Base-by-base conservation (phyloP, 2,113 vertebrate genomes). In the Petaurus breviceps region DNA sequence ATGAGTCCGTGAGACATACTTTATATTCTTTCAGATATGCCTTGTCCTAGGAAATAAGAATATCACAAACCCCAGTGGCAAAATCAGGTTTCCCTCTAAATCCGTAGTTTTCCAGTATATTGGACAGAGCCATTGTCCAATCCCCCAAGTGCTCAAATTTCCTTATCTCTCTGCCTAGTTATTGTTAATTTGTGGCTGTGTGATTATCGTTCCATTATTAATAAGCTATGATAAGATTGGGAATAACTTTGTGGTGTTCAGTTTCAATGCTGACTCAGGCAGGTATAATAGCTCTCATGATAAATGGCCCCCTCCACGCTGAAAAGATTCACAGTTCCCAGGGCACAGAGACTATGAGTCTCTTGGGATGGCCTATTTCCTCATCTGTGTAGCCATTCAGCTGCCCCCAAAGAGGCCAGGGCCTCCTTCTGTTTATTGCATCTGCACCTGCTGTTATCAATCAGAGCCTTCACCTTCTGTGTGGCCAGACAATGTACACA, bases 161-260 rank as follows among this genome's bases (percentile, higher is more conserved):
- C 50, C 47, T 97, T 97, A 96, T 96, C 98, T 95, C 16, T 89
- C 92, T 51, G 96, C 98, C 95, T 96, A 96, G 95, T 95, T 92
- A 93, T 98, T 98, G 98, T 96, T 96, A 95, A 97, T 96, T 93
- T 95, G 97, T 97, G 97, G 95, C 96, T 93, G 96, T 93, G 89
- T 97, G 97, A 97, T 96, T 91, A 94, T 94, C 93, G 51, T 61
- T 98, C 95, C 96, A 97, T 97, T 97, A 97, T 95, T 96, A 97
- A 98, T 94, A 96, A 89, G 95, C 95, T 93, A 95, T 50, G 96
- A 97, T 97, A 97, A 96, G 94, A 93, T n/a, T 98, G 97, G 95
- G 97, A 97, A 97, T 31, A 54, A 96, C 91, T 96, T 61, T 77
- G 90, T 91, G 89, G 92, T 47, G 50, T 51, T 98, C 97, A 97